Conservation (phyloP, 1,140 invertebrate species). For the Vollenhovia emeryi region DNA sequence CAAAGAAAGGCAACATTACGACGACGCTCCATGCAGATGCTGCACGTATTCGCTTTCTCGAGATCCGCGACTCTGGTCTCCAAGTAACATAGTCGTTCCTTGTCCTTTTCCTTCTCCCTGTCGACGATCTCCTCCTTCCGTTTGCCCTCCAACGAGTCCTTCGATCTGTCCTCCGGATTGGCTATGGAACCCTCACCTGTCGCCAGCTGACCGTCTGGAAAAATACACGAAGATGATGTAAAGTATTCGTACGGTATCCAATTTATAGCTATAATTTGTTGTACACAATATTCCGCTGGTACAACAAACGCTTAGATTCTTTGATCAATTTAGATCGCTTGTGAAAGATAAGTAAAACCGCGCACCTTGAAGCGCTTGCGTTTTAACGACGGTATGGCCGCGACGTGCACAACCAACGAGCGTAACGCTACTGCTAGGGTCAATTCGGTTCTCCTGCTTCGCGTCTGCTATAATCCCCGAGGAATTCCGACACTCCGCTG, state of each 20-base stretch:
- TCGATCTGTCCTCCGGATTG: slow-evolving; percentile 62
- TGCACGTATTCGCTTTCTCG: slow-evolving; percentile 93
- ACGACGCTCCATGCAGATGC: slow-evolving; percentile 92
- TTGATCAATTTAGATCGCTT: neutral
- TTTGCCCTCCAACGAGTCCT: slow-evolving; percentile 67
- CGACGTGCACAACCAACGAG: slow-evolving; percentile 68
- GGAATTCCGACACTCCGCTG: slow-evolving; percentile 66
- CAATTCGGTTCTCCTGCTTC: slow-evolving; percentile 57
- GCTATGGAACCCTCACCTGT: slow-evolving; percentile 53
- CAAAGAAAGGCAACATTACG: slow-evolving; percentile 95
- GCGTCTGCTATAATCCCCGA: slow-evolving; percentile 31
- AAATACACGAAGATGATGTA: neutral
- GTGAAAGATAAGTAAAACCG: neutral
- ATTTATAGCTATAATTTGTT: neutral
- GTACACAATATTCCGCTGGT: neutral
- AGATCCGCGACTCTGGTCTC: slow-evolving; percentile 95
- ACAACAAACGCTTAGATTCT: neutral
- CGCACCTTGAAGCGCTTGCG: slow-evolving; percentile 62
- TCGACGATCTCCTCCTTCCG: slow-evolving; percentile 78
- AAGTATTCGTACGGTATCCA: neutral
- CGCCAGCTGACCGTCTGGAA: slow-evolving; percentile 59
- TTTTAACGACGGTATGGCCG: slow-evolving; percentile 51
- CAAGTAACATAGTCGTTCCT: slow-evolving; percentile 90
- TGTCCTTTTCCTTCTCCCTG: slow-evolving; percentile 85
- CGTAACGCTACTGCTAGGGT: slow-evolving; percentile 61